Percentiles rank a stretch among this genome's conserved stretches.
Evolutionary conservation across 1,140 invertebrate species (phyloP).

Genomic region (Heliothis virescens): DNA sequence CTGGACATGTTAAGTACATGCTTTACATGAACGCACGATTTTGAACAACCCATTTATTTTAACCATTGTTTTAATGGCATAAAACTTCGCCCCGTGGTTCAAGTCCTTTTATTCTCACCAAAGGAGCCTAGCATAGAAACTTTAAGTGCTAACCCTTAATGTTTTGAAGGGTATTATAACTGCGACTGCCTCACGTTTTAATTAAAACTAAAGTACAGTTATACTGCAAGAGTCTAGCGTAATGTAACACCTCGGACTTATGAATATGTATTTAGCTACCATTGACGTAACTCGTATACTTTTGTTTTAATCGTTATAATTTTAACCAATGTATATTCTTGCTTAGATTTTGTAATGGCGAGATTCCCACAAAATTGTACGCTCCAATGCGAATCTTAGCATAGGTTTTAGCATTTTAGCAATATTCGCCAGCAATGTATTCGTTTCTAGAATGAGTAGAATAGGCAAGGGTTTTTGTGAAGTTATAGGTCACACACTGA

Average conservation of each 20-base stretch:
- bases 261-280: slow-evolving; percentile 7
- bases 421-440: no score
- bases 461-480: no score
- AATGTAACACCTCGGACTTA: slow-evolving; percentile 22
- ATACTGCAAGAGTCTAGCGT: slow-evolving; percentile 26
- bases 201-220: slow-evolving; percentile 27
- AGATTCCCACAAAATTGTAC: no score
- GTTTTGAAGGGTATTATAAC: not conserved
- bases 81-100: no score
- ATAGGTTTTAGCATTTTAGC: no score
- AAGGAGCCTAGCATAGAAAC: not conserved
- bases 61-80: not conserved
- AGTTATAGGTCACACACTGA: no score
- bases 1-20: no score
- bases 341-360: no score
- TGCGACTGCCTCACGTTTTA: slow-evolving; percentile 13
- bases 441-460: no score
- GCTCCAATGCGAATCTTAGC: no score
- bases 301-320: not conserved
- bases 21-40: no score
- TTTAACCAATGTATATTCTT: not conserved
- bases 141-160: not conserved
- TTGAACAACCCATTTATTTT: not conserved
- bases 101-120: not conserved
- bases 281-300: not conserved